A percentile compares a stretch with the other conserved stretches of the same genome.
phyloP scores from a whole-genome alignment of 2,113 vertebrate species.

The Himantopus leucocephalus region DNA sequence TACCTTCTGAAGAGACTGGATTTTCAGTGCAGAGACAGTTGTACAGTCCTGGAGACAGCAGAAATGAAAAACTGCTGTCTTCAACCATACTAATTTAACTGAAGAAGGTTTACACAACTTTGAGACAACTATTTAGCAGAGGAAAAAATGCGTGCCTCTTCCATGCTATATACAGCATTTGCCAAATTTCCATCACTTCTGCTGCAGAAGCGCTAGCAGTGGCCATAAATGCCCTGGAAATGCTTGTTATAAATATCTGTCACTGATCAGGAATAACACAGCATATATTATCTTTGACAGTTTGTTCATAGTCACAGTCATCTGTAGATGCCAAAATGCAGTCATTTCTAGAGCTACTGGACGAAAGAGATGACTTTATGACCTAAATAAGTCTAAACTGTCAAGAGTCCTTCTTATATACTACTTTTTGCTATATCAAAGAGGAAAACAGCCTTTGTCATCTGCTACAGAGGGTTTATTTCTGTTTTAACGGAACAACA shows the following conservation, averaged over 20 bases:
- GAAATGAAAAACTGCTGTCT: slow-evolving; percentile 21
- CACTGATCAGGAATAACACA: not conserved
- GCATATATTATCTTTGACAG: not conserved
- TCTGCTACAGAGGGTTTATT: not conserved
- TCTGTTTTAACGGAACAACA: not conserved
- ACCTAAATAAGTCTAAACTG: not conserved
- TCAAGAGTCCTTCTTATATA: not conserved
- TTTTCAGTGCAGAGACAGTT: slow-evolving; percentile 15
- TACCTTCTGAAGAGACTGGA: not conserved
- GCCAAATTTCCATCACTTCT: not conserved
- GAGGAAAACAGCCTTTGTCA: not conserved
- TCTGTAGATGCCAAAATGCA: not conserved
- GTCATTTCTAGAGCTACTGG: not conserved
- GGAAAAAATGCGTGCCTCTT: not conserved
- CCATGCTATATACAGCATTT: not conserved
- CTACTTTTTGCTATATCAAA: not conserved
- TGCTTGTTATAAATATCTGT: not conserved
- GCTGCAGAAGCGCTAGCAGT: not conserved
- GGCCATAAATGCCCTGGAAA: not conserved
- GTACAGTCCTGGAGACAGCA: not conserved
- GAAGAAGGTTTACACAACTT: not conserved
- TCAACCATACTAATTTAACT: not conserved
- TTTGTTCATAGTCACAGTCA: not conserved
- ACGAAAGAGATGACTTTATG: not conserved
- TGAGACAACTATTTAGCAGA: not conserved